Base-by-base conservation (phyloP, 2,113 vertebrate genomes). In the Trichechus manatus region DNA sequence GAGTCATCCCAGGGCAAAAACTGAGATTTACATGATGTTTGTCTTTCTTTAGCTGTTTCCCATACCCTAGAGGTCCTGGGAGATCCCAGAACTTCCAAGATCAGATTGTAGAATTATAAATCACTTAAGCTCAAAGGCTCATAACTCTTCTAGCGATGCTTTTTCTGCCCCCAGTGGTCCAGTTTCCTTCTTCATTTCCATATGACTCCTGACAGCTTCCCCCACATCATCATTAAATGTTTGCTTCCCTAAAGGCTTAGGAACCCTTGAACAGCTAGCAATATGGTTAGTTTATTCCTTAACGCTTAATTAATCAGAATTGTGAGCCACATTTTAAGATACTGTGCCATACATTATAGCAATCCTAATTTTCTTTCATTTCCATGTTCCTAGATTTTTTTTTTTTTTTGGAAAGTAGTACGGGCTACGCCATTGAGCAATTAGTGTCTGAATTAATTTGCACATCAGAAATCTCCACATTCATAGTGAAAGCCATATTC, bases 291-390 rank as follows among this genome's bases (percentile, higher is more conserved):
- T 42, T 9, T n/a, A 33, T 63, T 82, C 33, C 1, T 86, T 31
- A 27, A 56, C 25, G 19, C 29, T 72, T 70, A 94, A 72, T 70
- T 86, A 33, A 78, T 53, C 53, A 91, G 66, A 93, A 94, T 94
- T 33, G 10, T 82, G 44, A 84, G 20, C 19, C 39, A 50, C 3
- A 6, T 59, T 87, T 91, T 75, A 81, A 86, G 15, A 59, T 11
- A 87, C 14, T 42, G 75, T 8, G 50, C 23, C 86, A 93, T 50
- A 75, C 19, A 42, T 39, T n/a, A 72, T 3, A 84, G 1, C 61
- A 81, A 88, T 36, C 29, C 39, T 82, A 91, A 70, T 42, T 86
- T 56, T 19, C 61, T 77, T 63, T 91, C 61, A 91, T 74, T 93
- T 80, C 22, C 27, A 66, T 29, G 31, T 77, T 89, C 14, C 87